A percentile compares a stretch with the other conserved stretches of the same genome.
phyloP scores from a whole-genome alignment of 1,140 invertebrate genomes.

The Drosophila micromelanica region DNA sequence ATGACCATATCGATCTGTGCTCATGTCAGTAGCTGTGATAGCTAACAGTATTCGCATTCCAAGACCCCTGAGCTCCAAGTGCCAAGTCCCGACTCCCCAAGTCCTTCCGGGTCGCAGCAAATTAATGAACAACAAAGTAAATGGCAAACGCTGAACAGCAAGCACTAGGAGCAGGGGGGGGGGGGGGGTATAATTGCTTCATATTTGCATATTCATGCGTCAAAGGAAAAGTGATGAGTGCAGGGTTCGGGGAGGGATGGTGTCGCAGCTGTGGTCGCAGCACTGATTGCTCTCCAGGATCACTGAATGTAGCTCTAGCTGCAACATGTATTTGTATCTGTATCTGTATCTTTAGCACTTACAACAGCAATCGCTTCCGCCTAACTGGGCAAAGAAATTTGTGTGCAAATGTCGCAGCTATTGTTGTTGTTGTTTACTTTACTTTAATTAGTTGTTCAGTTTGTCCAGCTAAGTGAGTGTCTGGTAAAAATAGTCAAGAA shows the following conservation, averaged over 20 bases:
- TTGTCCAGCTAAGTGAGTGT: conserved; percentile 71
- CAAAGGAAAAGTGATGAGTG: conserved; percentile 8
- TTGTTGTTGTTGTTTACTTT: conserved; percentile 45
- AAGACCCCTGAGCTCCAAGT: neutral
- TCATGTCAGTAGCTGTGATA: conserved; percentile 56
- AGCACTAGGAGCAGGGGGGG: neutral
- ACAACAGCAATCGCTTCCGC: conserved; percentile 64
- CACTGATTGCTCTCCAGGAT: conserved; percentile 32
- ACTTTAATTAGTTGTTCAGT: conserved; percentile 79
- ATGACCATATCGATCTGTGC: conserved; percentile 57
- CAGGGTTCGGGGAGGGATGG: too few species aligned
- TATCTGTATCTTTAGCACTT: conserved; percentile 12
- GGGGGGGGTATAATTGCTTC: conserved; percentile 41
- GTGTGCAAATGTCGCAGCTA: conserved; percentile 51
- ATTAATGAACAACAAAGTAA: conserved; percentile 77
- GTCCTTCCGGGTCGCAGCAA: conserved; percentile 30
- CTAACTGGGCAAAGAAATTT: conserved; percentile 67
- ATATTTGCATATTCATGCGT: conserved; percentile 81
- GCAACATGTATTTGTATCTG: conserved; percentile 10
- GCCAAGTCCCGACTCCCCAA: neutral
- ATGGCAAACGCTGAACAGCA: conserved; percentile 21
- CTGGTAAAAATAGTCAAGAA: conserved; percentile 31
- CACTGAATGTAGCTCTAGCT: conserved; percentile 20
- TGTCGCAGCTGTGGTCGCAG: conserved; percentile 10
- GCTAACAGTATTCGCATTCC: conserved; percentile 26